Conservation (phyloP, 2,888 invertebrate species). For the Drosophila neotestacea region DNA sequence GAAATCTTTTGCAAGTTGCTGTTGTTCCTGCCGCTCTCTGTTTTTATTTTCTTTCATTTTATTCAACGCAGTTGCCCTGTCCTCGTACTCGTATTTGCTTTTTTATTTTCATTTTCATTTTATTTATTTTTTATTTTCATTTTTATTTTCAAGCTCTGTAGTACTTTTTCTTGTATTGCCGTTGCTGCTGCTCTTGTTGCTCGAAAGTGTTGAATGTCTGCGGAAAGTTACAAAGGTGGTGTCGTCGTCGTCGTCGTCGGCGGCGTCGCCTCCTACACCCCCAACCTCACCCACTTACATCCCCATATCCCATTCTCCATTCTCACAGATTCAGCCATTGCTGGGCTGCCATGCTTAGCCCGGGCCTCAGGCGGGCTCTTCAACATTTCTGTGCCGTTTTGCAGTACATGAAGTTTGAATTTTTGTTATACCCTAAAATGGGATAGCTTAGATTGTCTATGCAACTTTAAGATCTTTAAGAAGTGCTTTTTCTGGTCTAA, state of each 20-base stretch:
- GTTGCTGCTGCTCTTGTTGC: constrained; percentile 51
- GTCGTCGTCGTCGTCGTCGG: constrained; percentile 33
- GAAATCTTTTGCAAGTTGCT: constrained; percentile 65
- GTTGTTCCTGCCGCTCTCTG: constrained; percentile 41
- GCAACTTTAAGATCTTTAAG: not conserved
- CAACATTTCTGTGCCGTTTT: constrained; percentile 70
- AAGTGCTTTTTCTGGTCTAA: not conserved
- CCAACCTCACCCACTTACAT: constrained; percentile 2
- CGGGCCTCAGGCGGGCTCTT: constrained; percentile 58
- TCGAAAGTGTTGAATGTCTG: constrained; percentile 74
- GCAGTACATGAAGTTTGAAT: constrained; percentile 69
- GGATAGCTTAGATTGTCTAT: not conserved
- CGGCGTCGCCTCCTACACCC: not conserved
- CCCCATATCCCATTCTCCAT: constrained; percentile 16
- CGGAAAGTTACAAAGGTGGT: constrained; percentile 72
- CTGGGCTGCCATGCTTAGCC: constrained; percentile 36
- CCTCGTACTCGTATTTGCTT: constrained; percentile 49
- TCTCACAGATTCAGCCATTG: constrained; percentile 32
- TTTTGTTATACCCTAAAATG: constrained; percentile 51
- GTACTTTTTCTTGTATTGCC: constrained; percentile 54
- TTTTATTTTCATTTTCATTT: constrained; percentile 28
- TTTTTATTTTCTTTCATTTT: constrained; percentile 48
- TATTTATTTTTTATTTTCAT: constrained; percentile 30
- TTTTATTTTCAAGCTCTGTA: constrained; percentile 42
- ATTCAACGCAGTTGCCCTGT: constrained; percentile 40